phyloP scores from a whole-genome alignment of 2,888 invertebrate genomes.

The Labia minor region DNA sequence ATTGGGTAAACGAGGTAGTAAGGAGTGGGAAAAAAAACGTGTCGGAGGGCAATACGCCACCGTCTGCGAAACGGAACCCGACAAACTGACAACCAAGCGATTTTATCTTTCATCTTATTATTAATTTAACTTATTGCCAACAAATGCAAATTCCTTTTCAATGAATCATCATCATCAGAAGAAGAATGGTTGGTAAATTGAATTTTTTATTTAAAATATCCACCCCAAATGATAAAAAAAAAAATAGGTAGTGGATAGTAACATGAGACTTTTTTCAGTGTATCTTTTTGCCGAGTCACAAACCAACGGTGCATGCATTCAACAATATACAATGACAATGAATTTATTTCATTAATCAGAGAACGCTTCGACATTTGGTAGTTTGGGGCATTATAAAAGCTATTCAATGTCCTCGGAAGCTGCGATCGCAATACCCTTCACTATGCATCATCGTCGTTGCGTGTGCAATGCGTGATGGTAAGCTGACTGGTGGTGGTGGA shows the following conservation, averaged over 20 bases:
- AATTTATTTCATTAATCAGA: slow-evolving; percentile 8
- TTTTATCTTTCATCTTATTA: neutral
- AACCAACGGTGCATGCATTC: neutral
- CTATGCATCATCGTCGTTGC: neutral
- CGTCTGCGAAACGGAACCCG: no score
- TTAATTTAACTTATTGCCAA: neutral
- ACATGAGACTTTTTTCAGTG: slow-evolving; percentile 4
- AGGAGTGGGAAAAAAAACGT: no score
- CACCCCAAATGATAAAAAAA: neutral
- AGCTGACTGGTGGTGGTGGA: neutral
- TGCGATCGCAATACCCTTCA: neutral
- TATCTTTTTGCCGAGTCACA: slow-evolving; percentile 1
- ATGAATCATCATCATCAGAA: slow-evolving; percentile 2
- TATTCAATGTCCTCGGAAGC: slow-evolving; percentile 13
- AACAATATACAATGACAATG: slow-evolving; percentile 13
- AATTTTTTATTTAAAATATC: neutral
- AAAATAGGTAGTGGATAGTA: neutral
- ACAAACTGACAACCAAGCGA: no score
- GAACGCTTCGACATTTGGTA: slow-evolving; percentile 3
- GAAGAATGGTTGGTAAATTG: neutral
- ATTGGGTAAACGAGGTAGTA: no score
- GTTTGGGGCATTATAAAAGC: slow-evolving; percentile 2
- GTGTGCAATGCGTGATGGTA: no score
- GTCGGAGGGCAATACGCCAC: no score
- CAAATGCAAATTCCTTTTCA: neutral